Conservation (phyloP, 2,113 vertebrate genomes). For the Dicrurus megarhynchus region DNA sequence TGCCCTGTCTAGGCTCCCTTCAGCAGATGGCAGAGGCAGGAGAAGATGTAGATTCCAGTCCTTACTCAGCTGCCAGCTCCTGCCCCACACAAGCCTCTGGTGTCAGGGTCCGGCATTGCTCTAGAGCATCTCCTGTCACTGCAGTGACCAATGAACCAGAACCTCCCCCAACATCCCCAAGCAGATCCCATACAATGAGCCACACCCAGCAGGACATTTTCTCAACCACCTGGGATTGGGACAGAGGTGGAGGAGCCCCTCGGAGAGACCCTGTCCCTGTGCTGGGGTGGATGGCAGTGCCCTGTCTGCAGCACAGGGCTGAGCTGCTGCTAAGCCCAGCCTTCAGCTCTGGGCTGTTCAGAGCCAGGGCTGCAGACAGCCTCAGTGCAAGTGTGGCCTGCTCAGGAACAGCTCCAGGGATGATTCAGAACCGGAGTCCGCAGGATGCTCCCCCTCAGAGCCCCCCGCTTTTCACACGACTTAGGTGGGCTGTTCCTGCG, state of each 20-base stretch:
- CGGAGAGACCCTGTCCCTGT: accelerated
- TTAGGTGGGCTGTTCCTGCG: constrained; percentile 35
- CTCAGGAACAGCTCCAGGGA: constrained; percentile 20
- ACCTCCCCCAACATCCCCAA: too few relatives aligned
- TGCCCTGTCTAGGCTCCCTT: neutral
- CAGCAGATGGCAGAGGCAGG: neutral
- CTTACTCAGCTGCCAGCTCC: neutral
- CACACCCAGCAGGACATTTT: neutral
- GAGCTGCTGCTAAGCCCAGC: neutral
- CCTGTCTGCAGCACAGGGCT: neutral
- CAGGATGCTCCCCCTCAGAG: neutral
- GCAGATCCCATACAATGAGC: neutral
- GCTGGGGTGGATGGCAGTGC: neutral
- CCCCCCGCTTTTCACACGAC: constrained; percentile 15
- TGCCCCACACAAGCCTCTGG: accelerated
- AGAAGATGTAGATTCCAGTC: neutral
- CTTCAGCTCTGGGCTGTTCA: neutral
- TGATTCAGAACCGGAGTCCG: neutral
- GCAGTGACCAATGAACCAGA: neutral
- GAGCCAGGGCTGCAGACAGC: neutral
- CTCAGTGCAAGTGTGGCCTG: neutral
- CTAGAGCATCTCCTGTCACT: neutral
- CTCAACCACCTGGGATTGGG: neutral
- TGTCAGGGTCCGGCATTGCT: neutral
- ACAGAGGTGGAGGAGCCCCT: neutral